Conservation (phyloP, 2,113 vertebrate genomes). For the Erpornis zantholeuca region DNA sequence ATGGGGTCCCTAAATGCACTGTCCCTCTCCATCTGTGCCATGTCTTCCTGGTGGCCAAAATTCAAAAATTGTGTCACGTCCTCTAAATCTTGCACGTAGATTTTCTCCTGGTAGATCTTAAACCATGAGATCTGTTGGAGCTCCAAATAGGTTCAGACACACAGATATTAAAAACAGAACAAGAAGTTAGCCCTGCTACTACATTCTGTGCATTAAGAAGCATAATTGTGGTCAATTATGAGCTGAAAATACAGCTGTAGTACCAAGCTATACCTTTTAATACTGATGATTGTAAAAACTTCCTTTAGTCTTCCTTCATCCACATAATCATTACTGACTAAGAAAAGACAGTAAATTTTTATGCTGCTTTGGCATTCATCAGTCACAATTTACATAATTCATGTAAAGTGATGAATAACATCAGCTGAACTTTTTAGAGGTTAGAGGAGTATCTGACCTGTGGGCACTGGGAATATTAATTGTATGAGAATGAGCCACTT, state of each 20-base stretch:
- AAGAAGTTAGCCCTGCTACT: not conserved
- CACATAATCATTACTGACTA: not conserved
- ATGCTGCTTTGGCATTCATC: not conserved
- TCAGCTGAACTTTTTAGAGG: not conserved
- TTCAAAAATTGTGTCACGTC: not conserved
- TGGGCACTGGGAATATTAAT: not conserved
- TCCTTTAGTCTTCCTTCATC: not conserved
- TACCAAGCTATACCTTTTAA: not conserved
- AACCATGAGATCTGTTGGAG: not conserved
- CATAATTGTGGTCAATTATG: not conserved
- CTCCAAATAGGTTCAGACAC: not conserved
- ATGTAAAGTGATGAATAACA: not conserved
- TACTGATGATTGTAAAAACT: not conserved
- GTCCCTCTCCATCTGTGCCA: not conserved
- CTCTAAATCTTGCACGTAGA: not conserved
- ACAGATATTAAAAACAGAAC: not conserved
- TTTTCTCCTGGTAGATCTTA: not conserved
- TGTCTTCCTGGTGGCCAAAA: not conserved
- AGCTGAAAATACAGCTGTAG: not conserved
- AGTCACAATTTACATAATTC: not conserved
- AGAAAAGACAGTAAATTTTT: not conserved
- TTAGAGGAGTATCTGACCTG: not conserved
- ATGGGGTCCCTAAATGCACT: not conserved
- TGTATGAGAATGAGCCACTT: not conserved
- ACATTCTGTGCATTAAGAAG: not conserved